Base-by-base conservation (phyloP, 2,797 vertebrate genomes). In the Pantherophis alleghaniensis region DNA sequence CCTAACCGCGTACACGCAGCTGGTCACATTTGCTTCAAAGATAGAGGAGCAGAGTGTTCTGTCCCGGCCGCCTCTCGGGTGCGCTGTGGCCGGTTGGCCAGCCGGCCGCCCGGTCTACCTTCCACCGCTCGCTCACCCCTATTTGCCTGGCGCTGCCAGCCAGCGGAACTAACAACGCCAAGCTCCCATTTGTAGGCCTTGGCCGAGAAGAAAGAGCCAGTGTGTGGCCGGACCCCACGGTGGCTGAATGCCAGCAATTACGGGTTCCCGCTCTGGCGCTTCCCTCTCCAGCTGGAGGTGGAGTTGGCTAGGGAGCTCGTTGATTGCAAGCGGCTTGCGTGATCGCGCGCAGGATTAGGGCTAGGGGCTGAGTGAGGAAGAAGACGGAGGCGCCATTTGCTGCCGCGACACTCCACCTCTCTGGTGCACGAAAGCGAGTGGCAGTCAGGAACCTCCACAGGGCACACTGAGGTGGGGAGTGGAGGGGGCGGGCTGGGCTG, bases 341-440 rank as follows among this genome's bases (percentile, higher is more conserved):
- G 88, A 37, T 74, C 11, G 66, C 4, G 88, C 14, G 56, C 20
- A 7, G 12, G 87, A n/a, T 11, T 26, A 42, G 22, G 90, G 47
- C 57, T 63, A 42, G 90, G 53, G 61, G n/a, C 13, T 5, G n/a
- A 20, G 2, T 10, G 24, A 90, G 59, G 47, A 42, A 83, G 28
- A 32, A 74, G 7, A 79, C 59, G 4, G 5, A n/a, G 92, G 26
- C 92, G 92, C 86, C 90, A 93, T 93, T 93, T 91, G 90, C 92
- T 22, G 42, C 37, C 5, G 51, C 60, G 18, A 32, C 92, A 7
- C 47, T 28, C 63, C 37, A 89, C 57, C 88, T 42, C 79, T 24
- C 20, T 10, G 92, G 6, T 60, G 24, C 2, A 37, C n/a, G 7
- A 24, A 16, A 22, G 16, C 24, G 5, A 51, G 89, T 22, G 89